These are phyloP conservation scores for Morelia viridis DNA, from an alignment of 2,797 vertebrate species.

Conservation along the genomic window DNA sequence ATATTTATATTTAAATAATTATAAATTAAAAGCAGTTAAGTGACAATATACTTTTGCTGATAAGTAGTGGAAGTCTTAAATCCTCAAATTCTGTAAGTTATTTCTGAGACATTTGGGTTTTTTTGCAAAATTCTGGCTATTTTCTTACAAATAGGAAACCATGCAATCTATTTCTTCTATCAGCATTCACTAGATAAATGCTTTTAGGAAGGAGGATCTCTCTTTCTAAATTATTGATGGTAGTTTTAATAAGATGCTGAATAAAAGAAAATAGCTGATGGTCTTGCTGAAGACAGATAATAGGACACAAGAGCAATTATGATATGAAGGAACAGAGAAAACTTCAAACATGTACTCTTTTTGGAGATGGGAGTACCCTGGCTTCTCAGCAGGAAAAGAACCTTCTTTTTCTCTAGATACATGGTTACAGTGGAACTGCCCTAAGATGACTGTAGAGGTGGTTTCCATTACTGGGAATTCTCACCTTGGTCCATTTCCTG, in stretches of 20 bases:
- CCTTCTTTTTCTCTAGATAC: not conserved
- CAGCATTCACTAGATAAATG: not conserved
- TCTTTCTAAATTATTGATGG: not conserved
- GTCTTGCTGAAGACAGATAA: not conserved
- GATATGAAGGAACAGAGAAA: not conserved
- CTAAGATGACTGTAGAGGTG: too few relatives aligned
- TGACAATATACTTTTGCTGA: not conserved
- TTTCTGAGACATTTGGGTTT: not conserved
- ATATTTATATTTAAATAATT: not conserved
- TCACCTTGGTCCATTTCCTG: too few relatives aligned
- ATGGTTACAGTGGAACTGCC: not conserved
- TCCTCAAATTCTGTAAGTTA: not conserved
- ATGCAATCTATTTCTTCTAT: not conserved
- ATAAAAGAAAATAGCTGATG: not conserved
- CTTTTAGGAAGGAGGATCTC: not conserved
- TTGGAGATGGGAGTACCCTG: not conserved
- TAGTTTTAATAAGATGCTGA: not conserved
- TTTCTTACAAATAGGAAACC: not conserved
- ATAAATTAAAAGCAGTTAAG: not conserved
- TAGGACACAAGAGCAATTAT: not conserved
- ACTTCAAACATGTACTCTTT: not conserved
- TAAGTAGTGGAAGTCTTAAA: not conserved
- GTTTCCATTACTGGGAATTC: too few relatives aligned
- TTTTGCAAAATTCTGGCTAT: not conserved
- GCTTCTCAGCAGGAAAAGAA: not conserved